Base-by-base conservation (phyloP, 2,113 vertebrate genomes). In the Cyprinodon brontotheroides region DNA sequence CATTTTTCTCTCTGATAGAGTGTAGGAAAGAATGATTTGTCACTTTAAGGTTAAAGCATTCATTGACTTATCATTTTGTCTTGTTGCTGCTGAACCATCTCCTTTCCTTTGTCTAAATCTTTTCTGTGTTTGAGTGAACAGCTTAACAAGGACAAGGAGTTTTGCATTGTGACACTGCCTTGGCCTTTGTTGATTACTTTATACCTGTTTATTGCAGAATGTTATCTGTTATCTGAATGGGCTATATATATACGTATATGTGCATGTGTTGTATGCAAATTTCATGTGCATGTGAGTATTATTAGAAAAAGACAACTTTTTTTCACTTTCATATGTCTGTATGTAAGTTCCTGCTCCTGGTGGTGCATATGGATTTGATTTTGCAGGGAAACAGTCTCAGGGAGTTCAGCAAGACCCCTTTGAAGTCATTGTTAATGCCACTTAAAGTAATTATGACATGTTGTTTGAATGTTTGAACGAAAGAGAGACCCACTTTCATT, bases 1-100 rank as follows among this genome's bases (percentile, higher is more conserved):
- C 72, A 87, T 89, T 91, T 87, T 86, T 88, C 87, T 88, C 77
- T 86, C 84, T 82, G 80, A 82, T 82, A 86, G 85, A 86, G 79
- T 81, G 89, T 75, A 86, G 69, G 84, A 89, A 86, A 77, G 71
- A 81, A 60, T 66, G 77, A 85, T 83, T 84, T 82, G 85, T 88
- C 79, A 80, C 75, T 38, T 81, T 63, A 68, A 71, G 74, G 70
- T 78, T 74, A 29, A 53, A 80, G 85, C 79, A 48, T 67, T 77
- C 39, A 77, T 5, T 65, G 59, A 85, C 61, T 85, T 68, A 6
- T 20, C 14, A 60, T 59, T 47, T 47, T 57, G 50, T n/a, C 17
- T 57, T 37, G 41, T 39, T 77, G 11, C 70, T 77, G 48, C 62
- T 79, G 65, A 61, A 72, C 47, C 74, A 38, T 79, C 65, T 84